Percentiles rank a stretch among this genome's conserved stretches.
Evolutionary conservation across 2,797 vertebrate species (phyloP).

Genomic region (Neostethus bicornis): DNA sequence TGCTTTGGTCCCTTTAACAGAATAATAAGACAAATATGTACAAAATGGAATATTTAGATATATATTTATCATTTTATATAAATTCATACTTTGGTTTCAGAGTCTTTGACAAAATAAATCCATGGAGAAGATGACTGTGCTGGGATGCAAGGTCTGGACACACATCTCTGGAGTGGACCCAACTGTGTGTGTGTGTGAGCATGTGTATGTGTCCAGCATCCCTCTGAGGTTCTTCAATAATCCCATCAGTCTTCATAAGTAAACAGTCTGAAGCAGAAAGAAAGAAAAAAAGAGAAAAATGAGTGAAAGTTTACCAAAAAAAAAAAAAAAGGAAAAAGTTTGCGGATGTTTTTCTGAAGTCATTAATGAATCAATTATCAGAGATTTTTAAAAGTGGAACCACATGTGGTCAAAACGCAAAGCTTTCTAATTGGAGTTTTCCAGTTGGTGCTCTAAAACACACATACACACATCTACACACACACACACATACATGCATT

Average conservation of each 20-base stretch:
- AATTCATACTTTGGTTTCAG: conserved; percentile 73
- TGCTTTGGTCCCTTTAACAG: conserved; percentile 80
- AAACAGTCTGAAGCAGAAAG: conserved; percentile 77
- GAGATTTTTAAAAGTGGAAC: conserved; percentile 65
- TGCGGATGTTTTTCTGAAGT: conserved; percentile 45
- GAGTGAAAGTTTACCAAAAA: background rate
- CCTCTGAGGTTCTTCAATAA: conserved; percentile 80
- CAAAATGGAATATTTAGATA: conserved; percentile 72
- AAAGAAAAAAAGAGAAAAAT: background rate
- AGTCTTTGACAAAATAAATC: conserved; percentile 68
- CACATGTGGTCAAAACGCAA: conserved; percentile 58
- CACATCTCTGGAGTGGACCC: conserved; percentile 31
- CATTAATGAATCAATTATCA: conserved; percentile 77
- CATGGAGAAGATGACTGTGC: conserved; percentile 59
- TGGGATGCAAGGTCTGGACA: conserved; percentile 37
- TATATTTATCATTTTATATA: conserved; percentile 44
- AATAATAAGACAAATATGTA: conserved; percentile 77
- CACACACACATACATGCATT: no score
- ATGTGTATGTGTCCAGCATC: conserved; percentile 62
- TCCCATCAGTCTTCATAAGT: conserved; percentile 79
- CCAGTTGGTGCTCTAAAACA: conserved; percentile 39
- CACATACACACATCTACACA: no score
- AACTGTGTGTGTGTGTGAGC: conserved; percentile 58
- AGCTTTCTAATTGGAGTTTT: conserved; percentile 19
- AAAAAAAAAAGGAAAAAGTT: background rate